A percentile compares a stretch with the other conserved stretches of the same genome.
These are phyloP conservation scores for Julus scanicus DNA, from an alignment of 2,888 invertebrate genomes.

Conservation along the genomic window DNA sequence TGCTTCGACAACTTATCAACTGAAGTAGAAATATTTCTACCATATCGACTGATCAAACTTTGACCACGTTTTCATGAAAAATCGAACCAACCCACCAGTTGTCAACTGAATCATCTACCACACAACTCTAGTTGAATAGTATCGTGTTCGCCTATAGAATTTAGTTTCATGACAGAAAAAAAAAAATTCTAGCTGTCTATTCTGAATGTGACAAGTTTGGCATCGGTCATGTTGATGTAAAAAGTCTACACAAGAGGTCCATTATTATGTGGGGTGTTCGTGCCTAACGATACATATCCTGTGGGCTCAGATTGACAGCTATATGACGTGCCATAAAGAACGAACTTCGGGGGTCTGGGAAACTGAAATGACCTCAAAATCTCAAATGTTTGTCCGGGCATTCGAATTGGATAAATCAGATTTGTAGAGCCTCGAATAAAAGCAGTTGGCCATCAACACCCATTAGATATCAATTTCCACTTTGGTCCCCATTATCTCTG, in stretches of 20 bases:
- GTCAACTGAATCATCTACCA: too few relatives aligned
- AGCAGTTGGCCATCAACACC: not conserved
- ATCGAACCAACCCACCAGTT: too few relatives aligned
- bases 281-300: not conserved
- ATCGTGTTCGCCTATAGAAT: too few relatives aligned
- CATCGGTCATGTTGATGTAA: too few relatives aligned
- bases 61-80: too few relatives aligned
- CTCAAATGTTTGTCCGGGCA: not conserved
- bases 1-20: too few relatives aligned
- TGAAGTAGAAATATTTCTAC: too few relatives aligned
- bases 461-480: slow-evolving; percentile 5
- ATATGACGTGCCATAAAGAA: slow-evolving; percentile 17
- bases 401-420: not conserved
- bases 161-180: too few relatives aligned
- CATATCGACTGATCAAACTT: too few relatives aligned
- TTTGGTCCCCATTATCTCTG: not conserved
- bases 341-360: slow-evolving; percentile 11
- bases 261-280: not conserved
- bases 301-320: not conserved
- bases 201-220: too few relatives aligned
- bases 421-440: not conserved
- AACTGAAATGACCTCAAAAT: slow-evolving; percentile 27
- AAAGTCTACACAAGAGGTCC: not conserved
- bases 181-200: too few relatives aligned
- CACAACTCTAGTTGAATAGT: too few relatives aligned